Percentiles rank a stretch among this genome's conserved stretches.
Conservation (phyloP, 2,888 invertebrate genomes). For the Tricholauxania praeusta region DNA sequence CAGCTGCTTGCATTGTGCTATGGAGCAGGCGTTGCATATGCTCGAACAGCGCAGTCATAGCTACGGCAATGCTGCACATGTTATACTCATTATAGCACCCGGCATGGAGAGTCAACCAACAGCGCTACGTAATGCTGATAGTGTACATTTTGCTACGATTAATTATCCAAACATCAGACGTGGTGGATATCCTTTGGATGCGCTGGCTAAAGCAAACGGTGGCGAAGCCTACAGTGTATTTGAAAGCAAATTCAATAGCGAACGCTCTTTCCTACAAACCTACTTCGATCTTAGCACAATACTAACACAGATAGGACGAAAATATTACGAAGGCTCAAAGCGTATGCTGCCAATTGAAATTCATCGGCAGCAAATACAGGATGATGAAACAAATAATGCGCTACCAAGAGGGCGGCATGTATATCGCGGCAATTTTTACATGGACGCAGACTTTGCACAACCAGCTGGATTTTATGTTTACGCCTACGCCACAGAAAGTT, state of each 20-base stretch:
- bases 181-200: constrained; percentile 66
- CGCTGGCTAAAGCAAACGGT: constrained; percentile 68
- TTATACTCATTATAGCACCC: constrained; percentile 71
- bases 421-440: constrained; percentile 26
- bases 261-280: constrained; percentile 69
- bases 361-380: constrained; percentile 24
- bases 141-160: constrained; percentile 68
- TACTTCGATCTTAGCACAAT: constrained; percentile 71
- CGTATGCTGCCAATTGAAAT: constrained; percentile 37
- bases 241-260: constrained; percentile 71
- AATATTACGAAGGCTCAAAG: constrained; percentile 69
- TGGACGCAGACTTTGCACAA: constrained; percentile 65
- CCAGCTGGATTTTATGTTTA: constrained; percentile 71
- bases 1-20: constrained; percentile 67
- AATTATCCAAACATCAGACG: constrained; percentile 70
- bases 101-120: constrained; percentile 68
- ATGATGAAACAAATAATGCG: neutral
- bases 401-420: constrained; percentile 9
- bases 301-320: constrained; percentile 68
- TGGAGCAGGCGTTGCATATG: constrained; percentile 62
- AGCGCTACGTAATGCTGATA: constrained; percentile 65
- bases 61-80: constrained; percentile 68
- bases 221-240: constrained; percentile 68
- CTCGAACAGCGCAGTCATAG: constrained; percentile 66
- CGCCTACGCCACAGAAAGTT: constrained; percentile 70